Base-by-base conservation (phyloP, 2,888 invertebrate species). In the Pecten maximus region DNA sequence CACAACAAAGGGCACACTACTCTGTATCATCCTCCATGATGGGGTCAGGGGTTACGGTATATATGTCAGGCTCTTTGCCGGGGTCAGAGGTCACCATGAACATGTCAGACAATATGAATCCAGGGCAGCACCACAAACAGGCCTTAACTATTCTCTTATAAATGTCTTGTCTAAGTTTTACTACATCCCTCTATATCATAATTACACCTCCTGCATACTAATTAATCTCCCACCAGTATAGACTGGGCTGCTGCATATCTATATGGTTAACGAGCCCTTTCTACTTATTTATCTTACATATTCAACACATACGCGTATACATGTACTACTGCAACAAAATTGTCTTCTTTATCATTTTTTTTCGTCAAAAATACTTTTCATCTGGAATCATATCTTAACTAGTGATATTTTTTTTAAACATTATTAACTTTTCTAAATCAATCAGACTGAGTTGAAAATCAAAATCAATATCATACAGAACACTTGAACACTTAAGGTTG, bases 1-100 rank as follows among this genome's bases (percentile, higher is more conserved):
- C 35, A 74, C 74, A 74, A 74, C 74, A 74, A 74, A 74, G 74
- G 74, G 74, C 74, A 74, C 74, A 74, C 15, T 23, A 74, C 74
- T 74, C 74, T 28, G 60, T 74, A 23, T 74, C 74, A 74, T 74
- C 74, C 74, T 74, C 74, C 28, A n/a, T 15, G 28, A 28, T 74
- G 35, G n/a, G 35, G 74, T 74, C 74, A 74, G 12, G 35, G 74
- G 74, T 74, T 35, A 10, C 74, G 28, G 12, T 74, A 23, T 28
- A 74, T 35, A 74, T 74, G 74, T 28, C 74, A 74, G 28, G 23
- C 74, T 74, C 74, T 16, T 35, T 15, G 0, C 74, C 15, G 10
- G 35, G 74, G 74, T 74, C 12, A 74, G 35, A 74, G 74, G 74
- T 74, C 35, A 74, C 8, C 35, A 28, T 28, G 6, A 74, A 74